These are phyloP conservation scores for Harpegnathos saltator DNA, from an alignment of 1,140 invertebrate species.

Conservation along the genomic window DNA sequence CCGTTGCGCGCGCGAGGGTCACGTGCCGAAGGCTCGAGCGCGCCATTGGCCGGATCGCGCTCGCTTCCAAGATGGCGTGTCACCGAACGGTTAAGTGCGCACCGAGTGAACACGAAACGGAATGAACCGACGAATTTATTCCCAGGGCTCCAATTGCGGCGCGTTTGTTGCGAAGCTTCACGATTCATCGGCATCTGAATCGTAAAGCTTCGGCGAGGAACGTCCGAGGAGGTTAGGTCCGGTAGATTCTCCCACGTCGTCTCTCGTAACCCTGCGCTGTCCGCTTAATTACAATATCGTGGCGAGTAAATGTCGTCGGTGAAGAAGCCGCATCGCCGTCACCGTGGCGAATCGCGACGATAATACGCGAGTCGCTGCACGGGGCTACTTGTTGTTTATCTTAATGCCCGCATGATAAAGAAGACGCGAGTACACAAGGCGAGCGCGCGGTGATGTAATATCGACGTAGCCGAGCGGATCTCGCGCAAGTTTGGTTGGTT, in stretches of 20 bases:
- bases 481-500: no score
- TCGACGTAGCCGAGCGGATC: background rate
- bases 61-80: conserved; percentile 59
- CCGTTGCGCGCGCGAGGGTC: conserved; percentile 26
- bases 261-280: no score
- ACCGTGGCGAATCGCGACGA: conserved; percentile 21
- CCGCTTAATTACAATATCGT: background rate
- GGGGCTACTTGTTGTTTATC: conserved; percentile 36
- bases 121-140: no score
- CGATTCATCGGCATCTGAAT: no score
- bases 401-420: conserved; percentile 16
- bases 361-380: background rate
- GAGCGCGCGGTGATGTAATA: conserved; percentile 11
- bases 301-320: background rate
- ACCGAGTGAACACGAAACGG: no score
- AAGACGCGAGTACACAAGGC: conserved; percentile 28
- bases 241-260: no score
- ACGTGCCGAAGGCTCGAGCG: conserved; percentile 36
- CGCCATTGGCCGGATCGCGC: conserved; percentile 40
- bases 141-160: no score
- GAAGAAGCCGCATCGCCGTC: background rate
- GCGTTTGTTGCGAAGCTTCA: no score
- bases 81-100: no score
- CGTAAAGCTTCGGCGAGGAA: no score
- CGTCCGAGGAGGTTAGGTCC: no score